These are phyloP conservation scores for Elephantulus edwardii DNA, from an alignment of 2,113 vertebrate species.

Conservation along the genomic window DNA sequence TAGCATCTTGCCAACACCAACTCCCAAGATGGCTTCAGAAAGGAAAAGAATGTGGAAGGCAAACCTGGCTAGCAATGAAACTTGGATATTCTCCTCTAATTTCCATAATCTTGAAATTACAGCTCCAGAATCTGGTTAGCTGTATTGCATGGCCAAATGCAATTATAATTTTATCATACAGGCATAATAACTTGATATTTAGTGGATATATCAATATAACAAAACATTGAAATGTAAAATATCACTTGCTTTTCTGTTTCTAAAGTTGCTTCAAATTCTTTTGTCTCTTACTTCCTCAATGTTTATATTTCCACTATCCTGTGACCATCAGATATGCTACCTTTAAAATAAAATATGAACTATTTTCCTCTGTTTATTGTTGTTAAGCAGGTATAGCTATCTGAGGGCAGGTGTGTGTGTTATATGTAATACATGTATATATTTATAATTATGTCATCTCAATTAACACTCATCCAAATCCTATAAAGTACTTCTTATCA, in stretches of 20 bases:
- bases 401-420: background rate
- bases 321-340: background rate
- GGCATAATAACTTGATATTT: background rate
- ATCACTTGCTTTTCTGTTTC: background rate
- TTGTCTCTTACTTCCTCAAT: background rate
- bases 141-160: background rate
- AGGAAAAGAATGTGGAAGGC: background rate
- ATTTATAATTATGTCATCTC: background rate
- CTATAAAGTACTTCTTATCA: background rate
- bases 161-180: background rate
- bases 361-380: background rate
- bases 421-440: background rate
- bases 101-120: background rate
- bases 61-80: background rate
- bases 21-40: background rate
- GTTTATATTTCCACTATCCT: background rate
- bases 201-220: background rate
- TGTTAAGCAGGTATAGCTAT: background rate
- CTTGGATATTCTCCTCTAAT: background rate
- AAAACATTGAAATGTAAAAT: background rate
- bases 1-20: slow-evolving; percentile 1
- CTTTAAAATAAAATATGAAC: background rate
- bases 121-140: background rate
- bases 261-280: background rate
- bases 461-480: background rate